A percentile compares a stretch with the other conserved stretches of the same genome.
Evolutionary conservation across 2,888 invertebrate genomes (phyloP).

Genomic region (Galerucella nymphaeae): DNA sequence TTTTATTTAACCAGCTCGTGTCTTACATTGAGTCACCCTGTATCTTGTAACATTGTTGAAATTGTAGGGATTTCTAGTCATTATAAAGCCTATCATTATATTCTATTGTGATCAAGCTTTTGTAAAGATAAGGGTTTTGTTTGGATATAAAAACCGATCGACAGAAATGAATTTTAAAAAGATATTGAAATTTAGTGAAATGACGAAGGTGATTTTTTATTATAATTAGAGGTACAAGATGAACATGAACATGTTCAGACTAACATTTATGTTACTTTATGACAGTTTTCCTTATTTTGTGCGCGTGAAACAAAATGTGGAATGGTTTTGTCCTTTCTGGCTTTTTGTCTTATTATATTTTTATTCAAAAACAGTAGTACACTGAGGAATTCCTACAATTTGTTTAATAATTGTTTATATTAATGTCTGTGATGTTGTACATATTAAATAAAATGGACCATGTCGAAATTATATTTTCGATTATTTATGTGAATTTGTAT

Average conservation of each 20-base stretch:
- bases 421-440: slow-evolving; percentile 51
- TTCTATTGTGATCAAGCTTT: slow-evolving; percentile 29
- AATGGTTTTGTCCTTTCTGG: no score
- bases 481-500: slow-evolving; percentile 26
- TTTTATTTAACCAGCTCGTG: background rate
- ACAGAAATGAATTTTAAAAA: background rate
- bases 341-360: background rate
- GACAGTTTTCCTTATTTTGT: no score
- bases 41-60: slow-evolving; percentile 19
- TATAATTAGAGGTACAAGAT: background rate
- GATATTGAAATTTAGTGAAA: background rate
- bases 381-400: slow-evolving; percentile 8
- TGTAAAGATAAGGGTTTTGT: background rate
- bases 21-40: background rate
- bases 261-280: no score
- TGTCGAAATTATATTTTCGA: slow-evolving; percentile 34
- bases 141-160: background rate
- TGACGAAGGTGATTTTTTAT: no score
- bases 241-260: no score
- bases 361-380: background rate
- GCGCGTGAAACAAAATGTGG: no score
- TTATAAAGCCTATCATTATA: slow-evolving; percentile 40
- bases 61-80: slow-evolving; percentile 39
- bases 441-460: slow-evolving; percentile 46
- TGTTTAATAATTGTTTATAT: background rate